Evolutionary conservation across 2,797 vertebrate species (phyloP).

Genomic region (Pangasius krempfi): DNA sequence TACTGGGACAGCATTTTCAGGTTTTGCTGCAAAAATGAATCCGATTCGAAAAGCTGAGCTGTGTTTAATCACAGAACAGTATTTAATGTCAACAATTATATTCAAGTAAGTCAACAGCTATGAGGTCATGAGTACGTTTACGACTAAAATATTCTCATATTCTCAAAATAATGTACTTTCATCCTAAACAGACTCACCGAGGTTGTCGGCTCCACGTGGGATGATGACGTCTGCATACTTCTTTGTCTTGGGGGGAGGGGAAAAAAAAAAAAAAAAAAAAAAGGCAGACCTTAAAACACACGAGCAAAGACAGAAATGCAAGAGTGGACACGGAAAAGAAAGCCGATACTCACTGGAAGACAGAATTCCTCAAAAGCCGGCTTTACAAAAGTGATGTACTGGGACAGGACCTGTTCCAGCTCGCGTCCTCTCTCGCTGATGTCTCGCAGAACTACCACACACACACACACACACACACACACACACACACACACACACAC

Average conservation of each 20-base stretch:
- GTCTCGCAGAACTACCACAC: slow-evolving; percentile 86
- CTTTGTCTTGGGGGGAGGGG: slow-evolving; percentile 82
- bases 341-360: slow-evolving; percentile 85
- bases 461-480: too few relatives aligned
- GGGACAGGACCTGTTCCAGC: slow-evolving; percentile 90
- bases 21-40: not conserved
- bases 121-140: not conserved
- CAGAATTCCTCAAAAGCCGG: slow-evolving; percentile 99
- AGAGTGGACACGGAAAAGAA: not conserved
- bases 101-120: not conserved
- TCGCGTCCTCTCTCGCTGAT: slow-evolving; percentile 91
- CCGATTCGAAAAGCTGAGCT: too few relatives aligned
- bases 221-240: slow-evolving; percentile 98
- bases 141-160: not conserved
- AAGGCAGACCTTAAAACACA: not conserved
- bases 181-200: slow-evolving; percentile 78
- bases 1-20: not conserved
- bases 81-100: not conserved
- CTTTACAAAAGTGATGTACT: slow-evolving; percentile 98
- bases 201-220: slow-evolving; percentile 93
- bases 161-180: not conserved
- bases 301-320: not conserved
- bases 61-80: too few relatives aligned
- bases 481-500: not conserved
- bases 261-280: not conserved